Percentiles rank a stretch among this genome's conserved stretches.
phyloP scores from a whole-genome alignment of 2,888 invertebrate species.

The Stegophylla sp. region DNA sequence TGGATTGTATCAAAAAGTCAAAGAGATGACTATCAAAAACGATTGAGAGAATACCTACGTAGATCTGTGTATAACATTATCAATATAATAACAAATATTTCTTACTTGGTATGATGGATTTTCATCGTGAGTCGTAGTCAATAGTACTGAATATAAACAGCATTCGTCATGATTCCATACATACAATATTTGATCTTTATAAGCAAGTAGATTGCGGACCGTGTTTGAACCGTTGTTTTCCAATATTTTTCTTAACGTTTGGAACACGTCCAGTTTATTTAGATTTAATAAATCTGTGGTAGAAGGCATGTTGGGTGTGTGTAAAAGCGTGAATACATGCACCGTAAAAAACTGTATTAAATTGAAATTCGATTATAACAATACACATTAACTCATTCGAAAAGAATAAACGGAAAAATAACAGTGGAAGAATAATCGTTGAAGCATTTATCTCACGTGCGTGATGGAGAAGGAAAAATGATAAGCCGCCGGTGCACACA shows the following conservation, averaged over 20 bases:
- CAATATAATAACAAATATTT: too few species aligned
- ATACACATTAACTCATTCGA: neutral
- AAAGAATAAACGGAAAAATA: constrained; percentile 27
- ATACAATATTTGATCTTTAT: constrained; percentile 74
- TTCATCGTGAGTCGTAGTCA: constrained; percentile 30
- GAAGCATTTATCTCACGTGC: neutral
- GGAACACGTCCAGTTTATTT: constrained; percentile 36
- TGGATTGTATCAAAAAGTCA: too few species aligned
- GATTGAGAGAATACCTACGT: too few species aligned
- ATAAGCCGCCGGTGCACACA: constrained; percentile 1
- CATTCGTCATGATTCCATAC: constrained; percentile 73
- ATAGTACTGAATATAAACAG: constrained; percentile 69
- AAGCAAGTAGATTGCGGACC: constrained; percentile 65
- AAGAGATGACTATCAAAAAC: too few species aligned
- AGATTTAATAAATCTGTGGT: constrained; percentile 41
- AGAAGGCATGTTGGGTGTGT: constrained; percentile 11
- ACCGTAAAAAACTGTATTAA: too few species aligned
- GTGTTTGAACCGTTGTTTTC: neutral
- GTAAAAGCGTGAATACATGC: neutral
- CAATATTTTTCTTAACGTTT: constrained; percentile 18
- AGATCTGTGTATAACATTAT: too few species aligned
- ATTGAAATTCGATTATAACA: neutral
- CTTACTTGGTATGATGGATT: constrained; percentile 40
- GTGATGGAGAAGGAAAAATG: neutral
- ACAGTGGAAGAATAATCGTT: constrained; percentile 14